Base-by-base conservation (phyloP, 2,888 invertebrate species). In the Eretmocerus hayati region DNA sequence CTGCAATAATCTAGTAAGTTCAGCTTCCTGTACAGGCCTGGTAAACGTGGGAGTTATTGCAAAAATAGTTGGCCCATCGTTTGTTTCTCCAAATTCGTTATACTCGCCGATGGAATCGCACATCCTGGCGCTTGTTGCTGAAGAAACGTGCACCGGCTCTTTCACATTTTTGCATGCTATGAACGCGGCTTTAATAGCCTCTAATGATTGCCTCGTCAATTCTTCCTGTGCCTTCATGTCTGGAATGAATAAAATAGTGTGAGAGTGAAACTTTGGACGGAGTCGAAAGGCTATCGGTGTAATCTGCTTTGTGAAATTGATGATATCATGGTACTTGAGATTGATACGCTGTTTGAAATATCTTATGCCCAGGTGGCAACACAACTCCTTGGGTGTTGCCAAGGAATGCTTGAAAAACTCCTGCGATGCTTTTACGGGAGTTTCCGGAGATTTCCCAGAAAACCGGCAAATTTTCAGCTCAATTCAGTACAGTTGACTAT, bases 41-140 rank as follows among this genome's bases (percentile, higher is more conserved):
- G 82, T 72, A 70, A 93, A 91, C 0, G 95, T 96, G 30, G 95
- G 95, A 4, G 95, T 96, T 58, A 96, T 84, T 15, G 88, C 88
- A 71, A 90, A 95, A 58, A 96, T 89, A 30, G 77, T 83, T 26
- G 90, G 87, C 56, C 75, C 72, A 37, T 48, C 40, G 13, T 13
- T 45, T 42, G 46, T 38, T n/a, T 54, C 53, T 44, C 44, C 53
- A 22, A 53, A 31, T n/a, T 48, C 41, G 23, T 48, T 50, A 50
- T 50, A 52, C 20, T 54, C 52, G 30, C 42, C 31, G 5, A 52
- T 46, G 19, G 47, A 33, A 18, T 54, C 43, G 8, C 54, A 54
- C 40, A 50, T 40, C 23, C 26, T 54, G 18, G 52, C 54, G 50
- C 54, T 52, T 15, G 50, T 46, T 3, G 51, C 49, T 21, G 49